Percentiles rank a stretch among this genome's conserved stretches.
Evolutionary conservation across 2,113 vertebrate genomes (phyloP).

Genomic region (Ictalurus punctatus): DNA sequence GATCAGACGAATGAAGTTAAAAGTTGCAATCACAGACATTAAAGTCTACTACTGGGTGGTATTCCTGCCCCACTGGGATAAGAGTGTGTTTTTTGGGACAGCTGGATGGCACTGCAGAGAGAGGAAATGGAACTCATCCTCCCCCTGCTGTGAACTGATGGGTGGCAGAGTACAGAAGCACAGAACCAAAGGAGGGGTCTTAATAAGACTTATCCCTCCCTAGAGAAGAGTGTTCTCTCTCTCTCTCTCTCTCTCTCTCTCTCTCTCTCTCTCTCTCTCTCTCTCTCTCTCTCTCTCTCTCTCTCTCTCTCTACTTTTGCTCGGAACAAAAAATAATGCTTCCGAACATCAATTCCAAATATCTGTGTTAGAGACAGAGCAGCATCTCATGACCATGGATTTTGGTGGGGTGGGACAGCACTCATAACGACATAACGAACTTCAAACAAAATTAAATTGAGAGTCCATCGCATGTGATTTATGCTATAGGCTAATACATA

Average conservation of each 20-base stretch:
- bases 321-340: neutral
- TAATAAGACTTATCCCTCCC: constrained; percentile 69
- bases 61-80: constrained; percentile 57
- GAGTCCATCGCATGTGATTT: neutral
- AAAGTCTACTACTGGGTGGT: constrained; percentile 59
- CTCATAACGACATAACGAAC: neutral
- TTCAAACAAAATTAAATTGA: neutral
- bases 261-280: constrained; percentile 13
- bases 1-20: neutral
- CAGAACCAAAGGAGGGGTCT: constrained; percentile 66
- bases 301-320: neutral
- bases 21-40: constrained; percentile 12
- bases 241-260: constrained; percentile 32
- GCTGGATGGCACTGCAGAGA: constrained; percentile 49
- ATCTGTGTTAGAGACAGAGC: neutral
- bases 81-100: constrained; percentile 44
- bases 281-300: neutral
- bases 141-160: constrained; percentile 64
- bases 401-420: neutral
- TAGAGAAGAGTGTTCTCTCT: constrained; percentile 24
- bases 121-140: constrained; percentile 67
- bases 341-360: neutral
- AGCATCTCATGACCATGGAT: neutral
- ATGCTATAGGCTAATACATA: neutral
- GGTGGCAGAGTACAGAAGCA: constrained; percentile 66